phyloP scores from a whole-genome alignment of 2,797 vertebrate genomes.

The Chrosomus eos region DNA sequence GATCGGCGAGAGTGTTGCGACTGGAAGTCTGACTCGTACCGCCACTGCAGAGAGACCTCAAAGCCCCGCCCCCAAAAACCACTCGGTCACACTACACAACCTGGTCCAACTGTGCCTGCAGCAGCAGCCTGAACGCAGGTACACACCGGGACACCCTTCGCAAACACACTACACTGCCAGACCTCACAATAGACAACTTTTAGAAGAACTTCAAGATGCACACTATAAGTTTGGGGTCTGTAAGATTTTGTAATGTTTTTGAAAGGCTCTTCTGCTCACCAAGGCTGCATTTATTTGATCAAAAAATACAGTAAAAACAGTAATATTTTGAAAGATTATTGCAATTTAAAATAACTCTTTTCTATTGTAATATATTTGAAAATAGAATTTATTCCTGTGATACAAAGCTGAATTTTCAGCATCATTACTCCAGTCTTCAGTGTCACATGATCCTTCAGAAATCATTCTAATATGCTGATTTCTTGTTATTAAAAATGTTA shows the following conservation, averaged over 20 bases:
- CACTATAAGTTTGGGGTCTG: background rate
- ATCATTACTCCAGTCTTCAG: background rate
- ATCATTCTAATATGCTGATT: background rate
- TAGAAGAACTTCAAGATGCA: background rate
- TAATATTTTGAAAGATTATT: background rate
- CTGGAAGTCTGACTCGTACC: slow-evolving; percentile 84
- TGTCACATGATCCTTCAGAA: background rate
- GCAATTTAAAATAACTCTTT: background rate
- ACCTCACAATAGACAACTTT: background rate
- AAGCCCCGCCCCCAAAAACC: slow-evolving; percentile 88
- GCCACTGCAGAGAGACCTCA: slow-evolving; percentile 86
- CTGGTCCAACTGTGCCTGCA: slow-evolving; percentile 94
- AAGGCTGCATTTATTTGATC: background rate
- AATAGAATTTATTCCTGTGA: background rate
- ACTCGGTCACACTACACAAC: slow-evolving; percentile 91
- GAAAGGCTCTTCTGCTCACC: background rate
- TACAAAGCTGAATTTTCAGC: background rate
- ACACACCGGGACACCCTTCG: slow-evolving; percentile 5
- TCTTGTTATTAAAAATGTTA: background rate
- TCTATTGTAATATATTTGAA: background rate
- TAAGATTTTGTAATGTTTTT: background rate
- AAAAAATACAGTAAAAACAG: background rate
- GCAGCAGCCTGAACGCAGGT: slow-evolving; percentile 93
- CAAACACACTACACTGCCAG: background rate
- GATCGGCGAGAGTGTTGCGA: slow-evolving; percentile 90